Percentiles rank a stretch among this genome's conserved stretches.
phyloP scores from a whole-genome alignment of 1,140 invertebrate species.

The Zaprionus africanus region DNA sequence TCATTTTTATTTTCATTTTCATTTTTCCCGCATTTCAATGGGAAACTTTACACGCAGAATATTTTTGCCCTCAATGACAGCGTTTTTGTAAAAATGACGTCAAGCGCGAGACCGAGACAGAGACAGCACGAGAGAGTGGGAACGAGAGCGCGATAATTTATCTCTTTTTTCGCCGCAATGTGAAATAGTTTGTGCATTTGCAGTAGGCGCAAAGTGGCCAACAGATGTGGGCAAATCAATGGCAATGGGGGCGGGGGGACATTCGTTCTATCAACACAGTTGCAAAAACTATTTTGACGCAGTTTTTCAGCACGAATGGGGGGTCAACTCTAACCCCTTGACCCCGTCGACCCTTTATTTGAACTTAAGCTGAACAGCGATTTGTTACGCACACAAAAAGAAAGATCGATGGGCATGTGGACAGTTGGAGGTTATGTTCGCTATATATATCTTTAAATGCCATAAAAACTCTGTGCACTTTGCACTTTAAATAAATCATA shows the following conservation, averaged over 20 bases:
- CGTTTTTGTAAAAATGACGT: constrained; percentile 54
- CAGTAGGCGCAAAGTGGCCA: constrained; percentile 60
- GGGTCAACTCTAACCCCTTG: constrained; percentile 45
- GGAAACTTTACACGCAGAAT: constrained; percentile 36
- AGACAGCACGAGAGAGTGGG: constrained; percentile 15
- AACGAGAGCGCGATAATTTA: constrained; percentile 18
- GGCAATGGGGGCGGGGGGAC: neutral
- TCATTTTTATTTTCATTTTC: neutral
- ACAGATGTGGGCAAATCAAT: constrained; percentile 10
- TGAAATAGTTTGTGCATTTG: constrained; percentile 59
- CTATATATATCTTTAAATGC: neutral
- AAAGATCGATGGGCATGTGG: neutral
- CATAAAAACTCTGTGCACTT: too few species aligned
- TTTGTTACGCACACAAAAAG: neutral
- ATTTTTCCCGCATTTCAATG: constrained; percentile 58
- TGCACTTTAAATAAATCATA: neutral
- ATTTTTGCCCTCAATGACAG: constrained; percentile 42
- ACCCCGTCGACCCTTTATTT: constrained; percentile 24
- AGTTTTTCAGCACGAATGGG: constrained; percentile 71
- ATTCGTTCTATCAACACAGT: constrained; percentile 18
- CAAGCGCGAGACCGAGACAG: constrained; percentile 30
- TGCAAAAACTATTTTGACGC: constrained; percentile 63
- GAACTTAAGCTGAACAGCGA: constrained; percentile 11
- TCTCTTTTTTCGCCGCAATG: constrained; percentile 48
- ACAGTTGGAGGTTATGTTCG: neutral